Evolutionary conservation across 1,140 invertebrate species (phyloP).

Genomic region (Colletes gigas): DNA sequence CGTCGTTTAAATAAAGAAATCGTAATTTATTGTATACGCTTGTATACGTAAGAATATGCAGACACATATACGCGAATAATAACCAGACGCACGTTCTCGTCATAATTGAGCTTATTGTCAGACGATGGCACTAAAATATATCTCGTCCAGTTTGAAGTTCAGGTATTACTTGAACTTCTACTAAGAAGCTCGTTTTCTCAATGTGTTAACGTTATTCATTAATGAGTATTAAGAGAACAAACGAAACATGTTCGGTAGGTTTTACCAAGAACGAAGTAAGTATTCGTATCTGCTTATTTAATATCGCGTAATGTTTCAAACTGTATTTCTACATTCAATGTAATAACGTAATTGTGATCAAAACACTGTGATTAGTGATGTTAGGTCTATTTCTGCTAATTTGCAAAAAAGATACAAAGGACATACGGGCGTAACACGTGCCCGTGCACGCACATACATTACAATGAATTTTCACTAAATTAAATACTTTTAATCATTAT

Average conservation of each 20-base stretch:
- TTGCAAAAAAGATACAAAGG: conserved; percentile 6
- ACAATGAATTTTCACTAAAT: conserved; percentile 45
- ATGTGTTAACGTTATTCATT: conserved; percentile 15
- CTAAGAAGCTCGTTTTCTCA: conserved; percentile 15
- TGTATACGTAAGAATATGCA: conserved; percentile 8
- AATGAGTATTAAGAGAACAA: not conserved
- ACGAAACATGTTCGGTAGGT: conserved; percentile 7
- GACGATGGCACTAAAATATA: conserved; percentile 55
- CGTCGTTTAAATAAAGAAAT: conserved; percentile 8
- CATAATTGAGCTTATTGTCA: conserved; percentile 44
- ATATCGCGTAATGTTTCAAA: conserved; percentile 15
- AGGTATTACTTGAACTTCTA: not conserved
- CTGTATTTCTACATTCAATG: conserved; percentile 37
- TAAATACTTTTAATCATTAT: conserved; percentile 39
- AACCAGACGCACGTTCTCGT: conserved; percentile 29
- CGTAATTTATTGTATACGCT: conserved; percentile 32
- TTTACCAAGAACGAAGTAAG: conserved; percentile 3
- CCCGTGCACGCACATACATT: conserved; percentile 35
- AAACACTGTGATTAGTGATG: conserved; percentile 44
- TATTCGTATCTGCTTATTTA: conserved; percentile 16
- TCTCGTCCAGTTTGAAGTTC: conserved; percentile 22
- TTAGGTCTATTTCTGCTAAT: conserved; percentile 37
- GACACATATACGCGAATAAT: not conserved
- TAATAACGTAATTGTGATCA: conserved; percentile 41
- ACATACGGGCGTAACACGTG: conserved; percentile 20